These are phyloP conservation scores for Gallinago media DNA, from an alignment of 2,113 vertebrate species.

Conservation along the genomic window DNA sequence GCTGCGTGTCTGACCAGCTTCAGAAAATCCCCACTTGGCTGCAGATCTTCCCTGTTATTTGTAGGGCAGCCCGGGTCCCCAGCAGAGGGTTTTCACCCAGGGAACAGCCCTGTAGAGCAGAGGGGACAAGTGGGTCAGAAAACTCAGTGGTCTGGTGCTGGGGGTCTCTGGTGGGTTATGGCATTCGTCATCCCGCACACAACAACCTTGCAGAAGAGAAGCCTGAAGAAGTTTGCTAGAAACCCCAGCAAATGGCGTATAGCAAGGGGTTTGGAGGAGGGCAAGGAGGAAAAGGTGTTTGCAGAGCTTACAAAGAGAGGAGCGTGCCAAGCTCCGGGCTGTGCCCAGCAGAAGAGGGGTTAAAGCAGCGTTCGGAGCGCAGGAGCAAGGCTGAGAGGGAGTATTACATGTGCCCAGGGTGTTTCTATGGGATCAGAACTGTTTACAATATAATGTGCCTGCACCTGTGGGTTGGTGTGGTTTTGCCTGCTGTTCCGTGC, in stretches of 20 bases:
- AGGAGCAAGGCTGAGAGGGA: neutral
- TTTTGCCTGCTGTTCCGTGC: neutral
- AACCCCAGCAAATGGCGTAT: neutral
- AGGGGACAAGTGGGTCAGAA: neutral
- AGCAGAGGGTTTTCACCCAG: neutral
- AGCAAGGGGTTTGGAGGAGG: neutral
- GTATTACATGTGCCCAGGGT: neutral
- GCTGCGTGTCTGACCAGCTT: neutral
- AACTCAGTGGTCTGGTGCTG: neutral
- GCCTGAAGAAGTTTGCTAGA: neutral
- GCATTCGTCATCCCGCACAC: neutral
- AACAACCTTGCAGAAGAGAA: neutral
- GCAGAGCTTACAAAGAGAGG: neutral
- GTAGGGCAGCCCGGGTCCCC: neutral
- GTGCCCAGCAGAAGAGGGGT: neutral
- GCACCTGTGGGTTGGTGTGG: conserved; percentile 19
- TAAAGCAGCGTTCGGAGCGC: neutral
- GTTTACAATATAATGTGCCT: neutral
- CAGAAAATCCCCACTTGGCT: neutral
- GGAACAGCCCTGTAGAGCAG: neutral
- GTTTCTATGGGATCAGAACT: neutral
- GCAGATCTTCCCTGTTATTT: neutral
- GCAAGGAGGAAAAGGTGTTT: accelerated
- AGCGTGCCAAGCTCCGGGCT: accelerated
- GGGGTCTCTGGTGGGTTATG: neutral